Evolutionary conservation across 1,140 invertebrate genomes (phyloP), one percentile per base, ranked within the genome.

Genomic region (Cydia splendana): DNA sequence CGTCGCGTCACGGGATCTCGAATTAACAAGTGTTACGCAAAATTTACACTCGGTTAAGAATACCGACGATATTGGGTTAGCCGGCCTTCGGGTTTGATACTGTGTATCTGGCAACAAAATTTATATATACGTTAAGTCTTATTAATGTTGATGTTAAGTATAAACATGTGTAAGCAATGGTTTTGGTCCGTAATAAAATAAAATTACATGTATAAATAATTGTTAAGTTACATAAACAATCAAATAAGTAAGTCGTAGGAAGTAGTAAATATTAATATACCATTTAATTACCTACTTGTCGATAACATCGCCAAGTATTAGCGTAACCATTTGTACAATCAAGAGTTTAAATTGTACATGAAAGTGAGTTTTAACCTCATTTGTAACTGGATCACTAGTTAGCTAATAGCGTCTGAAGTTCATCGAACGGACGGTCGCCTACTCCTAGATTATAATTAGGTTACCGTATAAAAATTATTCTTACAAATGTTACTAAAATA

Each of bases 1-100:
- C 77, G 84, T 76, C 77, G 84, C 85, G 88, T 87, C 83, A 87
- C 79, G 76, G 82, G 80, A 79, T 69, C 79, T 81, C 77, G 77
- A 84, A 86, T 85, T 87, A 87, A 89, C 86, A 84, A 84, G 78
- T 80, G 81, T 91, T 88, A 86, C 85, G 85, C 76, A 88, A 88
- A 85, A 85, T 83, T 81, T 78, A 78, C 82, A 77, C 74, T 79
- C 48, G 53, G 53, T 34, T 62, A 38, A 75, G 30, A 76, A 76
- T 65, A 78, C 71, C 42, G 76, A 79, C 76, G 34, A 75, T 78
- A 80, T 79, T 78, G 76, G 76, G 30, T 75, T 76, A 74, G 65
- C 30, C 42, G 79, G 71, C 81, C 83, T 81, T 83, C 78, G 77
- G 20, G 53, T 57, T 57, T 15, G n/a, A n/a, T 20, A 78, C 75